Evolutionary conservation across 2,888 invertebrate species (phyloP).

Genomic region (Drosophila pseudotalamancana): DNA sequence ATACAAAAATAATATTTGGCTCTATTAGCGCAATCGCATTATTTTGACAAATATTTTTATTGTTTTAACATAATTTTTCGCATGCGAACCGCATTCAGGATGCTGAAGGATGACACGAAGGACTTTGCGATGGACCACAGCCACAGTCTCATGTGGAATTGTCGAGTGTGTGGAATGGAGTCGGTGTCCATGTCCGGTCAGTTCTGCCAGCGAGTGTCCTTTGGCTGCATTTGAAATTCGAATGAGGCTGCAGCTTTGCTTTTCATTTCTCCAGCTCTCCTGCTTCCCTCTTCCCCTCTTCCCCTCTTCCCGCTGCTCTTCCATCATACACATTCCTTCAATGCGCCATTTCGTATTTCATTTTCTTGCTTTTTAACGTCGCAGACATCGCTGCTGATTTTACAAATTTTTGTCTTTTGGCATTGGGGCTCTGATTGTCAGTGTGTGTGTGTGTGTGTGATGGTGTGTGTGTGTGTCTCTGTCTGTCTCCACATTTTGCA

Average conservation of each 20-base stretch:
- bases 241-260: constrained; percentile 58
- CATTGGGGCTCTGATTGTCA: constrained; percentile 54
- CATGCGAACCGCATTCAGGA: constrained; percentile 46
- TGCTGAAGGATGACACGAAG: constrained; percentile 11
- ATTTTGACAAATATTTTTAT: constrained; percentile 82
- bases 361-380: constrained; percentile 27
- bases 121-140: constrained; percentile 19
- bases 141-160: constrained; percentile 2
- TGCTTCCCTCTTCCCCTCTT: not conserved
- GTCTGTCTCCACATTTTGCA: constrained; percentile 59
- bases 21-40: constrained; percentile 82
- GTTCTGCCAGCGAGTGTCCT: constrained; percentile 25
- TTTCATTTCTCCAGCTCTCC: not conserved
- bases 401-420: constrained; percentile 70
- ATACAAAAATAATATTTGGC: constrained; percentile 79
- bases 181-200: constrained; percentile 26
- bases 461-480: constrained; percentile 30
- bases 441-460: constrained; percentile 30
- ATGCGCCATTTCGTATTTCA: constrained; percentile 49
- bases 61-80: constrained; percentile 82
- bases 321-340: too few relatives aligned
- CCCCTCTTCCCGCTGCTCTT: not conserved
- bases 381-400: constrained; percentile 64
- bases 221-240: constrained; percentile 72
- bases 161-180: constrained; percentile 29